Conservation (phyloP, 2,797 vertebrate genomes). For the Rhyacichthys aspro region DNA sequence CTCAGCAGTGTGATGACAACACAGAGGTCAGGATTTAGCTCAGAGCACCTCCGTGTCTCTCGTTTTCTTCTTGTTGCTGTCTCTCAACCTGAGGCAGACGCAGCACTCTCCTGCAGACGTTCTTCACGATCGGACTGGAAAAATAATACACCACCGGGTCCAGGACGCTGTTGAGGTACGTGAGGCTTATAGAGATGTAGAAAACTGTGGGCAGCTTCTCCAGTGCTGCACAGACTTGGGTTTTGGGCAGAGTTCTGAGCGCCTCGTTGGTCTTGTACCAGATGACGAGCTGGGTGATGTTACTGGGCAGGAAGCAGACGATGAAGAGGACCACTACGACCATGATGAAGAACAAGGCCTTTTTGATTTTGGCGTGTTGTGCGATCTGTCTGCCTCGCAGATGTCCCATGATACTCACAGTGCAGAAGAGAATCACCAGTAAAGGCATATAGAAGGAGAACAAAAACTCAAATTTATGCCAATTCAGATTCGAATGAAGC, state of each 20-base stretch:
- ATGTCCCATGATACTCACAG: constrained; percentile 57
- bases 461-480: constrained; percentile 70
- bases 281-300: constrained; percentile 63
- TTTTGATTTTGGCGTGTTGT: constrained; percentile 63
- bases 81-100: constrained; percentile 17
- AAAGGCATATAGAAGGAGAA: constrained; percentile 75
- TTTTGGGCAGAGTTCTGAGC: accelerated
- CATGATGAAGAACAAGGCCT: constrained; percentile 59
- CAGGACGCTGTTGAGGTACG: constrained; percentile 79
- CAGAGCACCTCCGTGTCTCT: no score
- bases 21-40: no score
- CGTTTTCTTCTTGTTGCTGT: constrained; percentile 33
- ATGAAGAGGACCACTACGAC: constrained; percentile 67
- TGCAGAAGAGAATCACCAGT: constrained; percentile 74
- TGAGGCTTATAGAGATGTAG: constrained; percentile 73
- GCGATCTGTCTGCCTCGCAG: constrained; percentile 67
- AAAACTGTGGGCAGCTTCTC: constrained; percentile 57
- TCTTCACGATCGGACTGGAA: constrained; percentile 75
- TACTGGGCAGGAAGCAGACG: constrained; percentile 77
- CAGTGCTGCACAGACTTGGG: constrained; percentile 39
- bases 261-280: constrained; percentile 34
- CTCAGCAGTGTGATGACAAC: no score
- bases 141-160: constrained; percentile 79
- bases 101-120: constrained; percentile 55
- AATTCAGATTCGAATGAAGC: neutral